phyloP scores from a whole-genome alignment of 2,888 invertebrate genomes.

The Liposcelis brunnea region DNA sequence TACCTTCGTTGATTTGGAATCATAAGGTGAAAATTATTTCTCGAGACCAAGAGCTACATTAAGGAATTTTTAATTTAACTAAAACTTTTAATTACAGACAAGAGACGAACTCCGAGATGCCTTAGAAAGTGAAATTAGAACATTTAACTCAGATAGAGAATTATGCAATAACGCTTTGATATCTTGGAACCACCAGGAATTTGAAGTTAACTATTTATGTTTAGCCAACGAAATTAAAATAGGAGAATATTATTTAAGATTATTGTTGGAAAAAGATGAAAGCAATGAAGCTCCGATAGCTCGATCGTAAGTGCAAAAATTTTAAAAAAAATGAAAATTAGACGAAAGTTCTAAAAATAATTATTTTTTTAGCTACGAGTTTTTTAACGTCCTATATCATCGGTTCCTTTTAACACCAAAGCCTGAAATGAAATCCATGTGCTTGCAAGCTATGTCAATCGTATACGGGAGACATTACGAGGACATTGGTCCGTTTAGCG shows the following conservation, averaged over 20 bases:
- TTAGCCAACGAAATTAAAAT: constrained; percentile 93
- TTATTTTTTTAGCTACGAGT: constrained; percentile 53
- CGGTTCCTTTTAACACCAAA: constrained; percentile 86
- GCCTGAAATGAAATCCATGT: constrained; percentile 92
- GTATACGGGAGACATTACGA: constrained; percentile 93
- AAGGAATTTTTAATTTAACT: too few species aligned
- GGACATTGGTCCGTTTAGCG: constrained; percentile 93
- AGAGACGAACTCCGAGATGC: constrained; percentile 85
- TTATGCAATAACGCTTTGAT: constrained; percentile 60
- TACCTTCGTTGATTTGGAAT: constrained; percentile 98
- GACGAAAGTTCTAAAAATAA: not conserved
- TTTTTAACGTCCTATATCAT: constrained; percentile 98
- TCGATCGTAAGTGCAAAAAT: not conserved
- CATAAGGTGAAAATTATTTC: constrained; percentile 53
- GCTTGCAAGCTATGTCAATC: constrained; percentile 92
- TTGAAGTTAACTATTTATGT: constrained; percentile 86
- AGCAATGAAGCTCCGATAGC: constrained; percentile 63
- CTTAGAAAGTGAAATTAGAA: constrained; percentile 81
- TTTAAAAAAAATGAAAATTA: not conserved
- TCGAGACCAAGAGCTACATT: too few species aligned
- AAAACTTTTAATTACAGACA: too few species aligned
- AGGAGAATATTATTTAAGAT: constrained; percentile 91
- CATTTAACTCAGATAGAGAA: constrained; percentile 80
- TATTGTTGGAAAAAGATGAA: constrained; percentile 81
- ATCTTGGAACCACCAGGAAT: constrained; percentile 97